Evolutionary conservation across 2,113 vertebrate genomes (phyloP).

Genomic region (Gymnarchus niloticus): DNA sequence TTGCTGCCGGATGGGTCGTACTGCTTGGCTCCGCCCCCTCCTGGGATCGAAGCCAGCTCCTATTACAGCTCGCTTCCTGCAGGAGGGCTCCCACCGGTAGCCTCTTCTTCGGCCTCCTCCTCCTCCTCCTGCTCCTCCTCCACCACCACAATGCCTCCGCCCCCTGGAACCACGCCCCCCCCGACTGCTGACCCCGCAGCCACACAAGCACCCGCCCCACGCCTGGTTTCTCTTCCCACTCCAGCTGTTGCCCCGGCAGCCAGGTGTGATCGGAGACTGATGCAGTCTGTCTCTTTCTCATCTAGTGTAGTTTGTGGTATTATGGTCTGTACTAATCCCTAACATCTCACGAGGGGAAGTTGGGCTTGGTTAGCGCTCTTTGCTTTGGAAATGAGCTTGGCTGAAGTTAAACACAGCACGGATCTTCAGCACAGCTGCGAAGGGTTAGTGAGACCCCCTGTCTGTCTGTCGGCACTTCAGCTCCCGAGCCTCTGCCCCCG

Average conservation of each 20-base stretch:
- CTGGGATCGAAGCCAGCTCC: conserved; percentile 76
- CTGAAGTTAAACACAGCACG: no score
- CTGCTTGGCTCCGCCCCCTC: conserved; percentile 85
- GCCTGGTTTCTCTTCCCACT: neutral
- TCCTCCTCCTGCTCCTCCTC: conserved; percentile 66
- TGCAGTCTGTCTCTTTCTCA: neutral
- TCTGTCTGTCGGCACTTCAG: conserved; percentile 22
- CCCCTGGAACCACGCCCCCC: conserved; percentile 48
- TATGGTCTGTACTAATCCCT: neutral
- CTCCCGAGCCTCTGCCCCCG: conserved; percentile 38
- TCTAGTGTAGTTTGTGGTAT: neutral
- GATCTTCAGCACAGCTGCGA: neutral
- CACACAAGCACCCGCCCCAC: conserved; percentile 49
- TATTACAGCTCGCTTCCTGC: conserved; percentile 76
- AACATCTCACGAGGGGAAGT: neutral
- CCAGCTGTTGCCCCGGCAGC: conserved; percentile 35
- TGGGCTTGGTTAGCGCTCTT: no score
- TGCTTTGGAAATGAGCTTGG: no score
- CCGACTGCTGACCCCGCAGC: conserved; percentile 35
- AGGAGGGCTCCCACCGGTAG: conserved; percentile 58
- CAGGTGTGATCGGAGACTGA: conserved; percentile 44
- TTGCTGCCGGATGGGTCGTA: conserved; percentile 91
- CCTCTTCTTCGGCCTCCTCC: conserved; percentile 55
- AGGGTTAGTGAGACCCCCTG: neutral
- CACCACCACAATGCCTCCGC: conserved; percentile 63